Evolutionary conservation across 2,888 invertebrate species (phyloP).

Genomic region (Aphodius sticticus): DNA sequence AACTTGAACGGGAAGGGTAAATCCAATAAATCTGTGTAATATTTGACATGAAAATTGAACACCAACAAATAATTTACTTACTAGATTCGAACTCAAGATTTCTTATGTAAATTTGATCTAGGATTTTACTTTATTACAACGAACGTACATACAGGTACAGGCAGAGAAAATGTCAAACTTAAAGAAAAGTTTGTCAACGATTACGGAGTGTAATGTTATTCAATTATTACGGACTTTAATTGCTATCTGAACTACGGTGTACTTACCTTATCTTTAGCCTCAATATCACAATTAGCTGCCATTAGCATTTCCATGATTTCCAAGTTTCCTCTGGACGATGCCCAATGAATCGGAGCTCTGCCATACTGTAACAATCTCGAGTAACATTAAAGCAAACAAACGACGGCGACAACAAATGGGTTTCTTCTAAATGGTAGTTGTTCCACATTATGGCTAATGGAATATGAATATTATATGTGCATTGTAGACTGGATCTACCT

Average conservation of each 20-base stretch:
- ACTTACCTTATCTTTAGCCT: conserved; percentile 75
- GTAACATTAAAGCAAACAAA: neutral
- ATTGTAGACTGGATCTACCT: too few relatives aligned
- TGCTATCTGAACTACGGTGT: neutral
- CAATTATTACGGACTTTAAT: neutral
- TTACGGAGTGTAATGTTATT: neutral
- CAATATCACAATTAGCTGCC: conserved; percentile 76
- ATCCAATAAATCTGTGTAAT: neutral
- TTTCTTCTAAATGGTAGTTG: too few relatives aligned
- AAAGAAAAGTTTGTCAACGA: neutral
- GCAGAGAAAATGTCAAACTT: too few relatives aligned
- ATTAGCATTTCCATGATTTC: conserved; percentile 77
- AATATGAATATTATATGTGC: too few relatives aligned
- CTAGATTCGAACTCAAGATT: neutral
- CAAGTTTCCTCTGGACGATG: conserved; percentile 74
- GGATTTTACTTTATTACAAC: too few relatives aligned
- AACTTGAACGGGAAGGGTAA: neutral
- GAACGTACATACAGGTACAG: too few relatives aligned
- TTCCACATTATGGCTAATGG: too few relatives aligned
- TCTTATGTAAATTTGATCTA: neutral
- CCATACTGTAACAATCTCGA: conserved; percentile 67
- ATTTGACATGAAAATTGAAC: neutral
- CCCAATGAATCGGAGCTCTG: conserved; percentile 78
- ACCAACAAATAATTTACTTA: neutral
- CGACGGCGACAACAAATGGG: too few relatives aligned